Evolutionary conservation across 2,888 invertebrate genomes (phyloP).

Genomic region (Papilio elwesi): DNA sequence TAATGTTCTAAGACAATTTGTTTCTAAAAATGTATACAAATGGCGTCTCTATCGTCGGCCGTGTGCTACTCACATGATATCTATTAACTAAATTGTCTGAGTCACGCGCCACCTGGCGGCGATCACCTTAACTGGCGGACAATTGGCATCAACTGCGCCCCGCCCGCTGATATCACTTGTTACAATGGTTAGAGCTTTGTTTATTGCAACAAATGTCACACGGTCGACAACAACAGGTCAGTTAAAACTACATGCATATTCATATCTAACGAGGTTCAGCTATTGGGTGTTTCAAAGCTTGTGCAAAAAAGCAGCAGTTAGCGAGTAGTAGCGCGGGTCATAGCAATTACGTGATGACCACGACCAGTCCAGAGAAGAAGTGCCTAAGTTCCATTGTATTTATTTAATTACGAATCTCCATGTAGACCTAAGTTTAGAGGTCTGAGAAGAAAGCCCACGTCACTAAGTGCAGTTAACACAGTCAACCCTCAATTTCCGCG

Average conservation of each 20-base stretch:
- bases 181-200: background rate
- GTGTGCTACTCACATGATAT: constrained; percentile 48
- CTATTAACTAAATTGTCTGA: constrained; percentile 69
- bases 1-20: too few species aligned
- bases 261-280: background rate
- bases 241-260: background rate
- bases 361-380: too few species aligned
- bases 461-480: background rate
- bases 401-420: background rate
- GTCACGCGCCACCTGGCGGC: constrained; percentile 73
- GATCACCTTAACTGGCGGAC: constrained; percentile 59
- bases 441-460: background rate
- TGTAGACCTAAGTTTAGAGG: background rate
- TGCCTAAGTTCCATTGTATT: background rate
- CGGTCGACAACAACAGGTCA: background rate
- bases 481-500: constrained; percentile 9
- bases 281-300: background rate
- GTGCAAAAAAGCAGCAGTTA: too few species aligned
- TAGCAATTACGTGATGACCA: too few species aligned
- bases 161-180: background rate
- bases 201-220: constrained; percentile 4
- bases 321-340: too few species aligned
- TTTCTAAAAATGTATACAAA: constrained; percentile 1
- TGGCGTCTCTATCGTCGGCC: constrained; percentile 44
- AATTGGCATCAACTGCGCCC: constrained; percentile 43